These are phyloP conservation scores for Epinephelus cyanopodus DNA, from an alignment of 2,113 vertebrate genomes.

Conservation along the genomic window DNA sequence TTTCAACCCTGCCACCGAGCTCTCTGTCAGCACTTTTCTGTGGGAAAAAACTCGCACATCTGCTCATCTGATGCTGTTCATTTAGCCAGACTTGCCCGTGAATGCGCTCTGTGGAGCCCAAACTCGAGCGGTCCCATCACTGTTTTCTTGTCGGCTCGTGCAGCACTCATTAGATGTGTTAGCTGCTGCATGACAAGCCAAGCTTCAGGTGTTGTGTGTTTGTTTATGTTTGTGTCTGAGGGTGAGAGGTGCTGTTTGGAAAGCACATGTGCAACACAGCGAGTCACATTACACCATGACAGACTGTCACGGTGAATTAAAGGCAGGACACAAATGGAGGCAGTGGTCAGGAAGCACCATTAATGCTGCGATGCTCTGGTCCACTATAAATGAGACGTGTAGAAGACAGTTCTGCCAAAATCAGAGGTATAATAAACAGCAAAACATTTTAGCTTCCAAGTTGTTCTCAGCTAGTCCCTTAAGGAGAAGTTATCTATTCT, in stretches of 20 bases:
- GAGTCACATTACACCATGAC: conserved; percentile 71
- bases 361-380: conserved; percentile 46
- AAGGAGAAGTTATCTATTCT: conserved; percentile 4
- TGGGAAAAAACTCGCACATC: conserved; percentile 51
- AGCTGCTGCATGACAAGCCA: conserved; percentile 37
- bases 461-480: not conserved
- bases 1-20: conserved; percentile 56
- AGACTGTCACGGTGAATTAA: conserved; percentile 74
- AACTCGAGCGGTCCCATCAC: conserved; percentile 10
- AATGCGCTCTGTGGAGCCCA: conserved; percentile 37
- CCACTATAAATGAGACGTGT: not conserved
- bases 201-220: conserved; percentile 66
- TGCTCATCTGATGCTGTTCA: conserved; percentile 69
- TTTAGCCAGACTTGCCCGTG: conserved; percentile 59
- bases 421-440: not conserved
- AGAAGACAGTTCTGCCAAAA: not conserved
- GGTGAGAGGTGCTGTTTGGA: conserved; percentile 62
- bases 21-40: conserved; percentile 69
- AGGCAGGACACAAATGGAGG: conserved; percentile 51
- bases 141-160: not conserved
- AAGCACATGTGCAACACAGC: conserved; percentile 70
- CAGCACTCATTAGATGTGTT: conserved; percentile 53
- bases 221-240: conserved; percentile 59
- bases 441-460: not conserved
- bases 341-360: conserved; percentile 62